Evolutionary conservation across 1,140 invertebrate genomes (phyloP), one percentile per base, ranked within the genome.

Genomic region (Drosophila tsacasi): DNA sequence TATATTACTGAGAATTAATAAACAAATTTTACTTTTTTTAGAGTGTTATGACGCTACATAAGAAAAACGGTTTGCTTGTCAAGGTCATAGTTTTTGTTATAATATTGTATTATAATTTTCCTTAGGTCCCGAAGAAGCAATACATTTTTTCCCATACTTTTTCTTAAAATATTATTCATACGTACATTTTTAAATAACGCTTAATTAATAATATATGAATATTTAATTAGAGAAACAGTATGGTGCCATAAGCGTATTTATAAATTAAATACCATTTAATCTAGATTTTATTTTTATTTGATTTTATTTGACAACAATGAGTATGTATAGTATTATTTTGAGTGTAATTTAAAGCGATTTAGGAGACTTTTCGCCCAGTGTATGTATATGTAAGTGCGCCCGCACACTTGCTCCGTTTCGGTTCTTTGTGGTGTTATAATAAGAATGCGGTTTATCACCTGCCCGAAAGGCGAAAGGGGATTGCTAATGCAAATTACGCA

Each of bases 371-470:
- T 32, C 52, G 0, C 8, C 13, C 15, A 15, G 54, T 65, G 62
- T 42, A 64, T 37, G 37, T 57, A 37, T 42, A 23, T 60, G n/a
- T 15, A 12, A 10, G 27, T 32, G 30, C 21, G 21, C 52, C 32
- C 12, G 66, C 27, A 40, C 25, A 40, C 32, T 66, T 30, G 25
- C 61, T 30, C 1, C 44, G 35, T 37, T 68, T 52, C 27, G 35
- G 32, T 60, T 60, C 37, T 72, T 72, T 72, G 44, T 60, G 64
- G 59, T 32, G 59, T 78, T 50, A 37, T 76, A 64, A 69, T 69
- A 77, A 77, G 63, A 79, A 79, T 79, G 76, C 67, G 76, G 76
- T 65, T 79, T 79, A 79, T 79, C 76, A 79, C 79, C 75, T 82
- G 75, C 32, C 58, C 61, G 47, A 50, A 72, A 46, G 59, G 59